Conservation (phyloP, 1,140 invertebrate genomes). For the Proctacanthus coquilletti region DNA sequence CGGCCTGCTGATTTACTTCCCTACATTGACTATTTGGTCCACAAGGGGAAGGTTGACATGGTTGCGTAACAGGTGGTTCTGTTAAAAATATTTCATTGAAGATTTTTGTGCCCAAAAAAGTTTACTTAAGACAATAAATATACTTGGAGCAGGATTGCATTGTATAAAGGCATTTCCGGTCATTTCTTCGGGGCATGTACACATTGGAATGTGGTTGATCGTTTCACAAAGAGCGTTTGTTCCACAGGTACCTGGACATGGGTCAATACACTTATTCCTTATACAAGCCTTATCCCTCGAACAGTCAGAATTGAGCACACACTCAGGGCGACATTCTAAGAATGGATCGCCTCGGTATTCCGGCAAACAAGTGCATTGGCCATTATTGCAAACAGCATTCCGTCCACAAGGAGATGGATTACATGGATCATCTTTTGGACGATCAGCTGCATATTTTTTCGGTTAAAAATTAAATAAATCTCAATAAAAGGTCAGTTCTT, state of each 20-base stretch:
- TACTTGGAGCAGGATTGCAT: constrained; percentile 30
- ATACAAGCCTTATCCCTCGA: constrained; percentile 41
- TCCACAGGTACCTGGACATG: constrained; percentile 50
- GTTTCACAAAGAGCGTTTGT: constrained; percentile 47
- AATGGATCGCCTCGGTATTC: constrained; percentile 43
- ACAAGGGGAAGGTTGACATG: constrained; percentile 42
- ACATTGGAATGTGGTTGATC: constrained; percentile 47
- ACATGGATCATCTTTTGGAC: constrained; percentile 33
- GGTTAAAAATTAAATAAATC: constrained; percentile 31
- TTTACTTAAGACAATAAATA: neutral
- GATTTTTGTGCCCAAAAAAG: no score
- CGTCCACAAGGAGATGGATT: constrained; percentile 53
- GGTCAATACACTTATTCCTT: constrained; percentile 45
- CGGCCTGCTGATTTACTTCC: constrained; percentile 35
- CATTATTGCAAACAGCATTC: constrained; percentile 45
- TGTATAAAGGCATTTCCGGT: constrained; percentile 24
- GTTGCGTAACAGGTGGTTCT: constrained; percentile 36
- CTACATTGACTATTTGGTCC: constrained; percentile 38
- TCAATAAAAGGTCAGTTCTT: constrained; percentile 32
- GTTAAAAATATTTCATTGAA: constrained; percentile 44
- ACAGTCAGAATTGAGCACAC: constrained; percentile 32
- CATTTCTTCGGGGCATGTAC: constrained; percentile 40
- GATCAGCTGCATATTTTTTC: constrained; percentile 31
- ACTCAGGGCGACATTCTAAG: constrained; percentile 24
- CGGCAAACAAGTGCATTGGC: constrained; percentile 34